These are phyloP conservation scores for cat (Felis catus) DNA, from an alignment of 2,113 vertebrate genomes.

Conservation along the genomic window DNA sequence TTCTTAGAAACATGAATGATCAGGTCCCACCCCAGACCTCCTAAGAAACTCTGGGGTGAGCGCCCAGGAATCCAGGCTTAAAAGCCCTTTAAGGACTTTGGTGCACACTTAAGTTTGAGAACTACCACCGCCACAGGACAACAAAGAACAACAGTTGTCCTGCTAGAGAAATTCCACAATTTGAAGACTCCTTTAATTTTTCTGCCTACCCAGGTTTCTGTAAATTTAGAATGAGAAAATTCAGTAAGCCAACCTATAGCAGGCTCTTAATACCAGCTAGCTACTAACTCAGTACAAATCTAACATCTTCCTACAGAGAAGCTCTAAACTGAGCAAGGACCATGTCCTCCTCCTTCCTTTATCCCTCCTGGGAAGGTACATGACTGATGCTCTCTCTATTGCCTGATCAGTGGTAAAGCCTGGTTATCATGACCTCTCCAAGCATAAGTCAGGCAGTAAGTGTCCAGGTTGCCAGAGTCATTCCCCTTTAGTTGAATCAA, in stretches of 20 bases:
- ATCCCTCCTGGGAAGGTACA: background rate
- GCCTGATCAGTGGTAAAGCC: background rate
- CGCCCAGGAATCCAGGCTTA: background rate
- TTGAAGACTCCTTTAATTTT: background rate
- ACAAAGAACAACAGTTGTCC: background rate
- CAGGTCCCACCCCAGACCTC: background rate
- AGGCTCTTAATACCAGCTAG: background rate
- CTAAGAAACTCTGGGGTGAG: background rate
- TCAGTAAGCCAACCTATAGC: background rate
- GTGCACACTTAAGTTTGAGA: background rate
- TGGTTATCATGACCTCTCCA: background rate
- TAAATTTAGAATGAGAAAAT: slow-evolving; percentile 9
- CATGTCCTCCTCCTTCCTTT: background rate
- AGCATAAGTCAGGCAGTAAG: background rate
- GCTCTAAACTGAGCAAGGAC: background rate
- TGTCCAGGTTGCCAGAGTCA: background rate
- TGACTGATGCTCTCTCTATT: background rate
- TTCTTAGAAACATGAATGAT: background rate
- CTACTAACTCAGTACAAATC: background rate
- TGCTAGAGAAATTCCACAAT: background rate
- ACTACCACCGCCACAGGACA: background rate
- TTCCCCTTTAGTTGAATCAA: background rate
- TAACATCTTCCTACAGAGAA: background rate
- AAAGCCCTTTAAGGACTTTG: background rate
- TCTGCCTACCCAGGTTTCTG: background rate